phyloP scores from a whole-genome alignment of 2,888 invertebrate genomes.

The Galerucella pusilla region DNA sequence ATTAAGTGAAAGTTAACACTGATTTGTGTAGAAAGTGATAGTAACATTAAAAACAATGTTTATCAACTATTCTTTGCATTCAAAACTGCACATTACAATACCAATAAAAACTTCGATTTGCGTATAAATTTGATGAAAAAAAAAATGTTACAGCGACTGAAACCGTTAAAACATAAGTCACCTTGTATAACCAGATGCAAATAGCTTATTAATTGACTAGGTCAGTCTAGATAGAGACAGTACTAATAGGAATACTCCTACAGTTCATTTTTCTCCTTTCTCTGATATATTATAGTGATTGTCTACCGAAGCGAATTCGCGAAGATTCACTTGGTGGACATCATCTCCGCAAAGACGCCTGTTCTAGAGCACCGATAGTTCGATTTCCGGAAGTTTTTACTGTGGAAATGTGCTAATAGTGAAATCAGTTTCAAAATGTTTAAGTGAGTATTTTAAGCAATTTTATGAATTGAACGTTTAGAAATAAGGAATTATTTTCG shows the following conservation, averaged over 20 bases:
- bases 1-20: neutral
- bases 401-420: neutral
- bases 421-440: neutral
- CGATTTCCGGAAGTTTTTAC: conserved; percentile 2
- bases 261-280: conserved; percentile 32
- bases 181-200: conserved; percentile 3
- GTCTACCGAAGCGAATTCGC: conserved; percentile 9
- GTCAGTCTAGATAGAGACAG: neutral
- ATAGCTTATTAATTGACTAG: conserved; percentile 1
- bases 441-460: conserved; percentile 3
- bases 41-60: neutral
- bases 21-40: neutral
- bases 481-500: neutral
- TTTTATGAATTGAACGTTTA: neutral
- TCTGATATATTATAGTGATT: conserved; percentile 19
- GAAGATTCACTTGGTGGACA: conserved; percentile 25
- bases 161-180: neutral
- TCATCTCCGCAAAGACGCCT: conserved; percentile 10
- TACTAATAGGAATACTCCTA: conserved; percentile 24
- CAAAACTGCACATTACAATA: too few species aligned
- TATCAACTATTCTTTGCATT: too few species aligned
- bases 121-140: neutral
- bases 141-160: neutral
- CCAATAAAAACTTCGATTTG: neutral
- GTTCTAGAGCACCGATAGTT: conserved; percentile 2